These are phyloP conservation scores for Trichonephila clavata DNA, from an alignment of 1,140 invertebrate species.

Conservation along the genomic window DNA sequence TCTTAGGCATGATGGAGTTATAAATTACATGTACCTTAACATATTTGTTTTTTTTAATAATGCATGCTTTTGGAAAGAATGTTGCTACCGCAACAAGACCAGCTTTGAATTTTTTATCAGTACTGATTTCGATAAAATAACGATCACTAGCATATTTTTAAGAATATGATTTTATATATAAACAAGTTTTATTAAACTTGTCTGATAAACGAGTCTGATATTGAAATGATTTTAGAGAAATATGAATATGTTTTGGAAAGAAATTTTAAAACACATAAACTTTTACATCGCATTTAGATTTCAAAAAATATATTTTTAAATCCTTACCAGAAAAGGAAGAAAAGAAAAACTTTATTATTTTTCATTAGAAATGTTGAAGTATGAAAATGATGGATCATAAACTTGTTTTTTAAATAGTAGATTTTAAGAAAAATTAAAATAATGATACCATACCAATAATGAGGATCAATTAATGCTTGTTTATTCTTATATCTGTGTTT, in stretches of 20 bases:
- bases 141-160: not conserved
- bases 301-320: no score
- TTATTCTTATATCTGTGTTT: no score
- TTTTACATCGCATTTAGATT: no score
- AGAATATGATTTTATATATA: constrained; percentile 13
- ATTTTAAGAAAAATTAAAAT: no score
- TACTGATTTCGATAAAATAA: constrained; percentile 34
- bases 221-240: not conserved
- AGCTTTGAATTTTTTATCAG: constrained; percentile 54
- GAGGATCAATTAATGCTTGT: no score
- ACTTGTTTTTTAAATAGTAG: no score
- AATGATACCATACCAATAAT: no score
- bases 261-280: not conserved
- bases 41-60: constrained; percentile 38
- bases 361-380: no score
- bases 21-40: constrained; percentile 45
- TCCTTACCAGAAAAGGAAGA: no score
- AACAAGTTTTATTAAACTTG: constrained; percentile 37
- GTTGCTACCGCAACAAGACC: not conserved
- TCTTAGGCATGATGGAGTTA: constrained; percentile 25
- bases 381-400: no score
- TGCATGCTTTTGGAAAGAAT: not conserved
- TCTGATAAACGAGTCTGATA: no score
- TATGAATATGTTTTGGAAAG: not conserved
- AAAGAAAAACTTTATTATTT: no score